phyloP scores from a whole-genome alignment of 2,888 invertebrate genomes.

The Agonopterix arenella region DNA sequence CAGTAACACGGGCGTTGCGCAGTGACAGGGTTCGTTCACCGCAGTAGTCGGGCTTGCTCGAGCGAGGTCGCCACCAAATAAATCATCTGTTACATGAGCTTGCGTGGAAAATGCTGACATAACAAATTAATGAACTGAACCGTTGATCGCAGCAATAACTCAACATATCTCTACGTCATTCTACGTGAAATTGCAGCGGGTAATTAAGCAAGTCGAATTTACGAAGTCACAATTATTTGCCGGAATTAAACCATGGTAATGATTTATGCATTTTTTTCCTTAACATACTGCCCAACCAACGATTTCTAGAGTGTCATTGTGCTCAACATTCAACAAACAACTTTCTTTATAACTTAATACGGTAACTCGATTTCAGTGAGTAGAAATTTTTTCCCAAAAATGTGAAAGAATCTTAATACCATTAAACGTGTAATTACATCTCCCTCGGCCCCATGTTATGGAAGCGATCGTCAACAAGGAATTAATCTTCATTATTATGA shows the following conservation, averaged over 20 bases:
- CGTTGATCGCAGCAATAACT: conserved; percentile 5
- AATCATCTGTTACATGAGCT: conserved; percentile 52
- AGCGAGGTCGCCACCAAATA: conserved; percentile 40
- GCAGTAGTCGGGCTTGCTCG: conserved; percentile 39
- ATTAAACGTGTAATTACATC: conserved; percentile 4
- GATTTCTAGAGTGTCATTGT: not conserved
- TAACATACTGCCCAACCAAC: too few species aligned
- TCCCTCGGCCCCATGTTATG: conserved; percentile 8
- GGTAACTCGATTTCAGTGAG: not conserved
- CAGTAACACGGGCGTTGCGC: conserved; percentile 48
- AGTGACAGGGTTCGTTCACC: conserved; percentile 72
- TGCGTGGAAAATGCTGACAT: conserved; percentile 32
- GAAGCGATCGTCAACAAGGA: conserved; percentile 11
- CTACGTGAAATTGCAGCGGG: too few species aligned
- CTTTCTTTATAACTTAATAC: conserved; percentile 9
- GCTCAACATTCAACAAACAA: conserved; percentile 1
- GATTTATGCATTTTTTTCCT: too few species aligned
- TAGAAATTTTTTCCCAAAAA: not conserved
- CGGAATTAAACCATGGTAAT: too few species aligned
- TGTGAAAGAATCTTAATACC: not conserved
- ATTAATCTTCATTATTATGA: conserved; percentile 25
- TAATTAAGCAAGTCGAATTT: too few species aligned
- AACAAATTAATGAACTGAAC: conserved; percentile 39
- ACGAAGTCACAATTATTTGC: too few species aligned
- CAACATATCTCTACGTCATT: too few species aligned